Evolutionary conservation across 2,113 vertebrate genomes (phyloP).

Genomic region (Phrynocephalus versicolor): DNA sequence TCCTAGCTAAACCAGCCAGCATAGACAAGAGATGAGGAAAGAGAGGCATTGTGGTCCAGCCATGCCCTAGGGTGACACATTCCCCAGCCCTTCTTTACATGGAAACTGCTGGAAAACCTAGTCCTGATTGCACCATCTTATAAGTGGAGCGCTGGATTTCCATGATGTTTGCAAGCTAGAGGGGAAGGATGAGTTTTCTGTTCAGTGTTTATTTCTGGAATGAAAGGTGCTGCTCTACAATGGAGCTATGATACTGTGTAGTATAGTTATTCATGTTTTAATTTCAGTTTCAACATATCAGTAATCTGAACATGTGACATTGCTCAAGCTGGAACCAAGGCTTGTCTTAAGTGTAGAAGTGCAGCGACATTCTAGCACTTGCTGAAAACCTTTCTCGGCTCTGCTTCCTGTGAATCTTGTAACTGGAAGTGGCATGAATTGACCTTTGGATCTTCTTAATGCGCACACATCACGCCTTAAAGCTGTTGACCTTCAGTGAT

Average conservation of each 20-base stretch:
- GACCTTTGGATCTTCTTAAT: background rate
- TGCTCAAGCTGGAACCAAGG: background rate
- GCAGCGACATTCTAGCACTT: background rate
- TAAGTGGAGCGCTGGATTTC: fast-evolving
- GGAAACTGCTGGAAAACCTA: conserved; percentile 3
- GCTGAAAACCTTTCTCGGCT: background rate
- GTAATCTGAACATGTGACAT: background rate
- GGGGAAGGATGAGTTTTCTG: background rate
- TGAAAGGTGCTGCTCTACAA: background rate
- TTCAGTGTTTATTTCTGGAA: conserved; percentile 13
- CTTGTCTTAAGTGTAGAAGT: background rate
- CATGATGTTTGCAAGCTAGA: background rate
- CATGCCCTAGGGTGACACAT: background rate
- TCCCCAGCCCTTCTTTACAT: background rate
- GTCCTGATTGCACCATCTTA: background rate
- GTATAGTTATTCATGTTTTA: background rate
- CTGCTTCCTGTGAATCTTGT: background rate
- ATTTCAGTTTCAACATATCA: background rate
- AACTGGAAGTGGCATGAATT: background rate
- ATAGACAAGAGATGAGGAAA: background rate
- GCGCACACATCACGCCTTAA: background rate
- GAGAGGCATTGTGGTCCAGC: background rate
- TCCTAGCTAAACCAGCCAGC: background rate
- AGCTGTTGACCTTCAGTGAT: too few relatives aligned
- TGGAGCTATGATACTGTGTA: too few relatives aligned